Percentiles rank a stretch among this genome's conserved stretches.
These are phyloP conservation scores for Apis cerana DNA, from an alignment of 1,140 invertebrate genomes.

Conservation along the genomic window DNA sequence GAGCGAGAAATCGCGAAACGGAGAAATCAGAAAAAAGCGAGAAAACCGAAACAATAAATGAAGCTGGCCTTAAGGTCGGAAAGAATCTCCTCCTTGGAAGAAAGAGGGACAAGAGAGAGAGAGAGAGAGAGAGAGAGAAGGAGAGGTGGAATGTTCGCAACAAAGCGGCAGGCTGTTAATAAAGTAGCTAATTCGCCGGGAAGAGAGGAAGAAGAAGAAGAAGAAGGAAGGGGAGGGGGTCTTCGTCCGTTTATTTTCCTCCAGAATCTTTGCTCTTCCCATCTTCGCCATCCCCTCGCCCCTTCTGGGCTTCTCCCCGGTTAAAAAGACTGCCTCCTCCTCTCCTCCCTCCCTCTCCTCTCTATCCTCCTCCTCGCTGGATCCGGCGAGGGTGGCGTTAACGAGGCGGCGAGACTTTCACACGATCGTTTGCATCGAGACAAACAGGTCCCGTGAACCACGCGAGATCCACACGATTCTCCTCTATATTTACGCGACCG, in stretches of 20 bases:
- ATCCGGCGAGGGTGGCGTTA: constrained; percentile 59
- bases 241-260: constrained; percentile 56
- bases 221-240: neutral
- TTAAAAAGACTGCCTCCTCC: neutral
- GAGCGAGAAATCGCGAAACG: too few species aligned
- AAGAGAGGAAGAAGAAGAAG: neutral
- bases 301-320: neutral
- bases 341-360: constrained; percentile 31
- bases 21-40: too few species aligned
- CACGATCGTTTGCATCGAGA: constrained; percentile 63
- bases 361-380: constrained; percentile 21
- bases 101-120: too few species aligned
- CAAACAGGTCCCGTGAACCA: constrained; percentile 58
- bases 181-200: constrained; percentile 57
- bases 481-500: constrained; percentile 48
- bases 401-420: constrained; percentile 65
- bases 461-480: constrained; percentile 30
- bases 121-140: too few species aligned
- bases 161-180: constrained; percentile 42
- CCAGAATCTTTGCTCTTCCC: constrained; percentile 60
- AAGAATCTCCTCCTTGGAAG: too few species aligned
- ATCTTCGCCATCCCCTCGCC: constrained; percentile 17
- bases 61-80: too few species aligned
- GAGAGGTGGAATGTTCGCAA: neutral
- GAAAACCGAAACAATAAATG: too few species aligned